These are phyloP conservation scores for Mixornis gularis DNA, from an alignment of 2,113 vertebrate species.

Conservation along the genomic window DNA sequence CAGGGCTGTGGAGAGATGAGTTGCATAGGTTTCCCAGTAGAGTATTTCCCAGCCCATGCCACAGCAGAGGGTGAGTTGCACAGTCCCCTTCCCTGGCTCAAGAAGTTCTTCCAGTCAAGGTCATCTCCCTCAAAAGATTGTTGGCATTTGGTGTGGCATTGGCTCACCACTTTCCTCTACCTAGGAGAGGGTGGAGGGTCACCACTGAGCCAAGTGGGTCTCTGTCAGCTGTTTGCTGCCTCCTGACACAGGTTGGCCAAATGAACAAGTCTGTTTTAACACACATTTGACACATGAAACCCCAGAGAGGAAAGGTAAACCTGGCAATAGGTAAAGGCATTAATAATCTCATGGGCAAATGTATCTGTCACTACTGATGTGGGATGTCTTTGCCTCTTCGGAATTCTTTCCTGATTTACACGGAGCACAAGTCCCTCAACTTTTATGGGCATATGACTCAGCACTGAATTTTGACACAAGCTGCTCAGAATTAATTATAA, in stretches of 20 bases:
- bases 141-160: background rate
- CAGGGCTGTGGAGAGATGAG: background rate
- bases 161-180: background rate
- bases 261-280: background rate
- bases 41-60: background rate
- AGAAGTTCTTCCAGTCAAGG: background rate
- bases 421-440: background rate
- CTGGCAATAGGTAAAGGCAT: background rate
- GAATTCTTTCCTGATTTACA: background rate
- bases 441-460: background rate
- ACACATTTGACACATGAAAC: background rate
- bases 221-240: background rate
- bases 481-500: conserved; percentile 2
- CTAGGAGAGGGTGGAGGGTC: background rate
- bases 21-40: background rate
- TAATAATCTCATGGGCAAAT: background rate
- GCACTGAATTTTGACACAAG: background rate
- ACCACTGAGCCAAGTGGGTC: fast-evolving
- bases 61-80: background rate
- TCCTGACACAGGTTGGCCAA: background rate
- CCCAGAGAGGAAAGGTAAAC: background rate
- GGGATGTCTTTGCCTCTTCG: background rate
- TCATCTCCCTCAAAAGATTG: fast-evolving
- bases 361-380: background rate
- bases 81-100: background rate